Percentiles rank a stretch among this genome's conserved stretches.
Evolutionary conservation across 2,888 invertebrate species (phyloP).

Genomic region (Cartodere bifasciata): DNA sequence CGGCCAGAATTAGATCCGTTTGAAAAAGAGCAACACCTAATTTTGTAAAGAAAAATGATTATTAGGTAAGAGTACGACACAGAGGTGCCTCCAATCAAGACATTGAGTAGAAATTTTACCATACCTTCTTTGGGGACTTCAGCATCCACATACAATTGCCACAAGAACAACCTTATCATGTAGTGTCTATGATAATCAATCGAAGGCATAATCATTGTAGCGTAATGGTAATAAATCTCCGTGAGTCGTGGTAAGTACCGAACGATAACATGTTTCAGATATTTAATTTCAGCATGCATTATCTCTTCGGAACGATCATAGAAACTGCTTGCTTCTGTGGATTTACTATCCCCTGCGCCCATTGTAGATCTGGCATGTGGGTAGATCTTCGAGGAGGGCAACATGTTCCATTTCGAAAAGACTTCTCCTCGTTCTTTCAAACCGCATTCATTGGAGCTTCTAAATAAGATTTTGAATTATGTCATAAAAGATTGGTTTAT

Average conservation of each 20-base stretch:
- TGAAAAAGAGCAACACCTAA: slow-evolving; percentile 39
- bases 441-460: too few relatives aligned
- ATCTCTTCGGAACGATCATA: not conserved
- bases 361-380: too few relatives aligned
- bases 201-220: slow-evolving; percentile 27
- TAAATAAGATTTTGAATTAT: too few relatives aligned
- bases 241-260: slow-evolving; percentile 38
- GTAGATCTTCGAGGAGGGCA: not conserved
- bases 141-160: slow-evolving; percentile 49
- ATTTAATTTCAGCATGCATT: slow-evolving; percentile 33
- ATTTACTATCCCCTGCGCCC: too few relatives aligned
- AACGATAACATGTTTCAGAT: slow-evolving; percentile 36
- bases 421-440: too few relatives aligned
- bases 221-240: slow-evolving; percentile 41
- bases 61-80: too few relatives aligned
- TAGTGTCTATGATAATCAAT: slow-evolving; percentile 27
- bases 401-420: not conserved
- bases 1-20: slow-evolving; percentile 38
- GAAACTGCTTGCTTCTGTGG: not conserved
- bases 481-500: too few relatives aligned
- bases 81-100: too few relatives aligned
- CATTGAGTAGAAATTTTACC: too few relatives aligned
- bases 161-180: slow-evolving; percentile 42
- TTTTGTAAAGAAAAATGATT: too few relatives aligned
- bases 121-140: slow-evolving; percentile 37